Evolutionary conservation across 1,140 invertebrate genomes (phyloP).

Genomic region (Triops longicaudatus): DNA sequence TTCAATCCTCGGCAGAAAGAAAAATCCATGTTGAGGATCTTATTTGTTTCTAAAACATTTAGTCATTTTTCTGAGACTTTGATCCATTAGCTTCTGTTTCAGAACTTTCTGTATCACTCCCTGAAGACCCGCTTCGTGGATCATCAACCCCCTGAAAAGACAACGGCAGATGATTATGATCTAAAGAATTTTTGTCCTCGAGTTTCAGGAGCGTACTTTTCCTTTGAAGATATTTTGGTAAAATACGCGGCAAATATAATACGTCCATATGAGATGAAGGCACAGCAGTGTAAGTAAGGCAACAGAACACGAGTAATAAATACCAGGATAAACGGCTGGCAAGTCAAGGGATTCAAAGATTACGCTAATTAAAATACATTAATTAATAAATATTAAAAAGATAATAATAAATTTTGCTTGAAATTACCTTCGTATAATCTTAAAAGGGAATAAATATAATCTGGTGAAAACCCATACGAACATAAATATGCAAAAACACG

Average conservation of each 20-base stretch:
- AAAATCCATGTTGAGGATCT: neutral
- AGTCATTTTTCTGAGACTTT: neutral
- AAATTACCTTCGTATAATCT: slow-evolving; percentile 20
- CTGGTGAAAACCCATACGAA: slow-evolving; percentile 25
- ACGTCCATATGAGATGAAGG: slow-evolving; percentile 21
- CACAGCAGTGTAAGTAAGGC: neutral
- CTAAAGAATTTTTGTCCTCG: neutral
- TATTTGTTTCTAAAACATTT: neutral
- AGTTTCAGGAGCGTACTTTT: neutral
- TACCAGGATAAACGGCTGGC: neutral
- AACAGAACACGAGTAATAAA: neutral
- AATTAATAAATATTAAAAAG: neutral
- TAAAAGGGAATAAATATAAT: slow-evolving; percentile 26
- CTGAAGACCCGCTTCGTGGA: neutral
- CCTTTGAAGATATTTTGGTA: neutral
- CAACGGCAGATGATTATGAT: neutral
- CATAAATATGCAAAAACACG: slow-evolving; percentile 26
- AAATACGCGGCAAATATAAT: slow-evolving; percentile 22
- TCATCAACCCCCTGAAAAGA: neutral
- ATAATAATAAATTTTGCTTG: neutral
- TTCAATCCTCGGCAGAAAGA: neutral
- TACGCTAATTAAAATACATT: neutral
- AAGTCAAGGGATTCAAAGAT: neutral
- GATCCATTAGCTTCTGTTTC: neutral
- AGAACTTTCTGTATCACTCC: neutral